phyloP scores from a whole-genome alignment of 2,797 vertebrate species.

The Rhyacichthys aspro region DNA sequence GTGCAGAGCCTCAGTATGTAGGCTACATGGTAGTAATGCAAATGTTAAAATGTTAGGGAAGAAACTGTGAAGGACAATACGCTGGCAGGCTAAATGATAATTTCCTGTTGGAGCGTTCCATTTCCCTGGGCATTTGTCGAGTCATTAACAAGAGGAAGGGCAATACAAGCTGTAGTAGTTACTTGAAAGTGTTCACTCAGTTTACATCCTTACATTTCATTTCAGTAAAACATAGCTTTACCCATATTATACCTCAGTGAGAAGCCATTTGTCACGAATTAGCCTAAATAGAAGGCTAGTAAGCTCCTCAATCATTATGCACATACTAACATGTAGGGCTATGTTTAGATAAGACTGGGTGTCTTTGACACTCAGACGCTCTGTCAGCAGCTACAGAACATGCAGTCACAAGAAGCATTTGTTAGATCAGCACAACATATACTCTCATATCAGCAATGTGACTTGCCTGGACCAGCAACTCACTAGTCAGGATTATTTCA shows the following conservation, averaged over 20 bases:
- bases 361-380: not conserved
- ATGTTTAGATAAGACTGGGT: conserved; percentile 18
- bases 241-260: not conserved
- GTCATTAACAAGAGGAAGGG: conserved; percentile 32
- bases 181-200: no score
- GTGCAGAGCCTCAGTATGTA: not conserved
- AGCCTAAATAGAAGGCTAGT: conserved; percentile 7
- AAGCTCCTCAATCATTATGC: conserved; percentile 1
- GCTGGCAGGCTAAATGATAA: conserved; percentile 33
- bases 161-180: conserved; percentile 2
- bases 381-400: not conserved
- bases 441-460: not conserved
- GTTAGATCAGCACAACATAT: not conserved
- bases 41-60: conserved; percentile 3
- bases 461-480: not conserved
- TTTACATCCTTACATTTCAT: no score
- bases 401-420: conserved; percentile 5
- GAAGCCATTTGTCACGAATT: conserved; percentile 7
- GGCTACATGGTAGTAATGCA: not conserved
- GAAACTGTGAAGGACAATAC: conserved; percentile 14
- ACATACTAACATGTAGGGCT: not conserved
- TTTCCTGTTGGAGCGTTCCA: conserved; percentile 46
- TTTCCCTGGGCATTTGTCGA: conserved; percentile 34
- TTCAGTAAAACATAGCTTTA: conserved; percentile 23
- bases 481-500: no score